Evolutionary conservation across 2,888 invertebrate species (phyloP).

Genomic region (Drosophila mettleri): DNA sequence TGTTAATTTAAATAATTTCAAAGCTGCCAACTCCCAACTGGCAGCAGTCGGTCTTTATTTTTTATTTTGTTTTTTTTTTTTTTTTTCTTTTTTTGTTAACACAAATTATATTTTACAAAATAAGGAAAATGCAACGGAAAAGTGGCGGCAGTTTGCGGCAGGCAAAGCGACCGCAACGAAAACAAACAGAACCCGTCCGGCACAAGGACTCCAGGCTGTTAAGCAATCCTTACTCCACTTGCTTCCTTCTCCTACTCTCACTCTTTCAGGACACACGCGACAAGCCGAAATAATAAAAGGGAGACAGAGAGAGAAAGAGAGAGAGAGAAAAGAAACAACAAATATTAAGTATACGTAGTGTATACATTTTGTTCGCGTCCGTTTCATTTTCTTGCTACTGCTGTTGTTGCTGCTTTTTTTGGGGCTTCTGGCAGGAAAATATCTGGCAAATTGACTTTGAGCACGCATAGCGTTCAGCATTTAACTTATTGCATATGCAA

Average conservation of each 20-base stretch:
- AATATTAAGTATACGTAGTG: conserved; percentile 70
- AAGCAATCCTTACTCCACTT: neutral
- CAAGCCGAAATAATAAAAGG: conserved; percentile 7
- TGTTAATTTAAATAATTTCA: conserved; percentile 62
- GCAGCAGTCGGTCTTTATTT: too few species aligned
- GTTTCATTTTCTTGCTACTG: conserved; percentile 9
- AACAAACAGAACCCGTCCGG: conserved; percentile 58
- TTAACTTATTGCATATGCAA: conserved; percentile 51
- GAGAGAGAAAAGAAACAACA: conserved; percentile 9
- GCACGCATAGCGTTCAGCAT: conserved; percentile 64
- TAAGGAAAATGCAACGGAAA: conserved; percentile 54
- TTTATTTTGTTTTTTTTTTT: too few species aligned
- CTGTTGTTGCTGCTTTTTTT: conserved; percentile 15
- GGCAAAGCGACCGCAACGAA: conserved; percentile 62
- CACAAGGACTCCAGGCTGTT: conserved; percentile 36
- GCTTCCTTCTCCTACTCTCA: neutral
- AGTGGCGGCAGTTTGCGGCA: conserved; percentile 58
- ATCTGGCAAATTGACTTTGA: conserved; percentile 76
- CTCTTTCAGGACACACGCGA: conserved; percentile 38
- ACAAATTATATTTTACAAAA: conserved; percentile 50
- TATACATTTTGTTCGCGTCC: conserved; percentile 32
- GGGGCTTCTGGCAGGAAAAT: conserved; percentile 59
- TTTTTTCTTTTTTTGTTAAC: conserved; percentile 21
- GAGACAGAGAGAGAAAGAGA: too few species aligned
- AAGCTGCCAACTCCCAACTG: conserved; percentile 21